Evolutionary conservation across 2,797 vertebrate species (phyloP), one percentile per base, ranked within the genome.

Genomic region (Tamandua tetradactyla): DNA sequence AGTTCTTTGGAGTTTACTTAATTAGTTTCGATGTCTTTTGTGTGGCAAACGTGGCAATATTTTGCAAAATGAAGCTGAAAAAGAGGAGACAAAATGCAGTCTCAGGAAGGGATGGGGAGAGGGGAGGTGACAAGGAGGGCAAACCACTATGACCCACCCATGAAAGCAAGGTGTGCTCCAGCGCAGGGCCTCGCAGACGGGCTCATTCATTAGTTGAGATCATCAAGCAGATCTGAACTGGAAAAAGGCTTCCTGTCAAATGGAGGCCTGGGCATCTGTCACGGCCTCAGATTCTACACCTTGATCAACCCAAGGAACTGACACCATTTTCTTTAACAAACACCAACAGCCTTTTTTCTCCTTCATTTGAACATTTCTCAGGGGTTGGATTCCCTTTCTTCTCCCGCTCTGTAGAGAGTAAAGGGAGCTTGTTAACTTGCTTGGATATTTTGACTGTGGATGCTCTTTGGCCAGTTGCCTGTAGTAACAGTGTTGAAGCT

Each of bases 1-100:
- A 99, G 98, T 99, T 99, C 98, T 99, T 99, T 99, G 98, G 98
- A 99, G 99, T 99, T 99, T 99, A 98, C 99, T 99, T 99, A 99
- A 99, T 99, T 99, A 99, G 99, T 99, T 99, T 99, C 98, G 98
- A 99, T 99, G 98, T 98, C 99, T 99, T 99, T 99, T 99, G 99
- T 99, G 98, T 97, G 95, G 98, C 97, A 98, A 97, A 98, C 97
- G 95, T 98, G 95, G 97, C 96, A 97, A 97, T 95, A 98, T 98
- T 98, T 98, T 97, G 96, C 95, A 97, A 98, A 98, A 96, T 71
- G 94, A 97, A 96, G 91, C 92, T 97, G 96, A 93, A 96, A 91
- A 91, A 98, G 97, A 98, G 94, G 97, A 98, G 97, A 98, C 97
- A 94, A 97, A 98, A 98, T 97, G 95, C 87, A 98, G 61, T 42